phyloP scores from a whole-genome alignment of 2,888 invertebrate genomes.

The Archips xylosteana region DNA sequence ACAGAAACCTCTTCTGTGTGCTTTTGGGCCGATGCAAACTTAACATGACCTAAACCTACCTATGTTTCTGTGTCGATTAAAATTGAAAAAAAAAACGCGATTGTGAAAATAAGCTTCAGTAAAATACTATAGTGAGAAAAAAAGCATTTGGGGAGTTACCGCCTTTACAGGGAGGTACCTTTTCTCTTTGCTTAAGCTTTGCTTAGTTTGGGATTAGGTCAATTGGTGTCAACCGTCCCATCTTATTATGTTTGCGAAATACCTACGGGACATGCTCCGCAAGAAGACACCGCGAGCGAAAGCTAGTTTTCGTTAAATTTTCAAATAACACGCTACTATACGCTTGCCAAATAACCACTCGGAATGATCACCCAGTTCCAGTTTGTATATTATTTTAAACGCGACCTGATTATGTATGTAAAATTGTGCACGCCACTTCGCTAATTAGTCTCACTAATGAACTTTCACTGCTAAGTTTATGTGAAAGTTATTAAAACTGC shows the following conservation, averaged over 20 bases:
- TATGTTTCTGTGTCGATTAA: too few species aligned
- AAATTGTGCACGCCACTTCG: slow-evolving; percentile 1
- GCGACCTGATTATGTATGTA: slow-evolving; percentile 7
- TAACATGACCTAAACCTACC: too few species aligned
- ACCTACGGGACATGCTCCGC: background rate
- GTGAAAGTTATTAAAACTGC: slow-evolving; percentile 23
- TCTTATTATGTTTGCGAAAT: background rate
- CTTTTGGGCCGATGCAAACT: too few species aligned
- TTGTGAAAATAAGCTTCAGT: too few species aligned
- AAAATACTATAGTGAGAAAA: too few species aligned
- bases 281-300: background rate
- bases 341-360: slow-evolving; percentile 1
- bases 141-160: too few species aligned
- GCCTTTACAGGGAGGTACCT: too few species aligned
- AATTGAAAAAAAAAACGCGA: too few species aligned
- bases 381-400: background rate
- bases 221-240: too few species aligned
- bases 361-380: background rate
- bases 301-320: background rate
- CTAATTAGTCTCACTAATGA: slow-evolving; percentile 40
- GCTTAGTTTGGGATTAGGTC: too few species aligned
- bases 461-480: slow-evolving; percentile 50
- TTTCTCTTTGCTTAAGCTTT: too few species aligned
- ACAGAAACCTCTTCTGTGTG: too few species aligned
- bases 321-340: slow-evolving; percentile 4